Evolutionary conservation across 2,113 vertebrate species (phyloP), one percentile per base, ranked within the genome.

Genomic region (Strix uralensis): DNA sequence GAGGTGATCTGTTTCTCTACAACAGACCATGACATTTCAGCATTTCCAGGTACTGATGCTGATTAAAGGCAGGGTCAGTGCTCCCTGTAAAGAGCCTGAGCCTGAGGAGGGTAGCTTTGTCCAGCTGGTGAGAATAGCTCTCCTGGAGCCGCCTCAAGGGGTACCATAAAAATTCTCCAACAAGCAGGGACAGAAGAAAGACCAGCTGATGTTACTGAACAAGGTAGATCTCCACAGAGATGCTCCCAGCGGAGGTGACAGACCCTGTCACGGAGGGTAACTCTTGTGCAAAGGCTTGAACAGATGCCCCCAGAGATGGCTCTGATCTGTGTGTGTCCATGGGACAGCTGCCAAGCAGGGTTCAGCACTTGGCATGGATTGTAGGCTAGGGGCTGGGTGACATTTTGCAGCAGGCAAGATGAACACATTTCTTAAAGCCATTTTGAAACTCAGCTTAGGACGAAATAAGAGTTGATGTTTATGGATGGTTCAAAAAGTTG

Each of bases 341-440:
- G 65, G 57, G n/a, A 62, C 18, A 51, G 23, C 23, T 29, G 22
- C 12, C 36, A 70, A 0, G 0, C 32, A 15, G 46, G 15, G 27
- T 15, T 88, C 46, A 11, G 26, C 0, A 0, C n/a, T 73, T 14
- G 3, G 17, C 0, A 1, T 34, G 27, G 71, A 20, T 29, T 2
- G 1, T 6, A 57, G 59, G 11, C 10, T 20, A n/a, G 26, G 3
- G 14, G 5, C 14, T 52, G 18, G n/a, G n/a, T 29, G 40, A 51
- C 38, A 19, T 74, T 86, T 72, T 81, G n/a, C 18, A 52, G 32
- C 0, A 1, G 36, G 25, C 22, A 57, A 87, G 42, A 2, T 32
- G 42, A 71, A 88, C 26, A 20, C 4, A 8, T 47, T 69, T 81
- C 70, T 89, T 69, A 34, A 67, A 67, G n/a, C 52, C 6, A 19